These are phyloP conservation scores for Cinara cedri DNA, from an alignment of 2,888 invertebrate species.

Conservation along the genomic window DNA sequence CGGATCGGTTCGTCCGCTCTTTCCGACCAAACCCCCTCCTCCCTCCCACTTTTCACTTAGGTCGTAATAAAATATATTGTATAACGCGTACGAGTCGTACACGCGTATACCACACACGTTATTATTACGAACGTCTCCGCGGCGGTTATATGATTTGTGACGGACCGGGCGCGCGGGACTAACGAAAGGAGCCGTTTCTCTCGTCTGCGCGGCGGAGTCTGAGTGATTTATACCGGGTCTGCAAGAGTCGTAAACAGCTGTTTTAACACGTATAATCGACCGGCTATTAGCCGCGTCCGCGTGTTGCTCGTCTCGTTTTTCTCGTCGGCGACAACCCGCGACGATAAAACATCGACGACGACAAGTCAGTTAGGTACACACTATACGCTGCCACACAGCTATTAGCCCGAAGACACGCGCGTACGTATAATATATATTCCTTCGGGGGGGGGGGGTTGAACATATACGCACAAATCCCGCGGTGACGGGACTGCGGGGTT, in stretches of 20 bases:
- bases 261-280: constrained; percentile 50
- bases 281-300: constrained; percentile 24
- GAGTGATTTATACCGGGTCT: constrained; percentile 30
- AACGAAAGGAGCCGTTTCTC: neutral
- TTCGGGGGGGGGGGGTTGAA: neutral
- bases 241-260: constrained; percentile 41
- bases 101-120: neutral
- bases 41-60: neutral
- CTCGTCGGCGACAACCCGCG: constrained; percentile 19
- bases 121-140: neutral
- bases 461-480: constrained; percentile 16
- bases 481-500: constrained; percentile 2
- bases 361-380: constrained; percentile 22
- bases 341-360: constrained; percentile 46
- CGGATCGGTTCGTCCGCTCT: constrained; percentile 16
- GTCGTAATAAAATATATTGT: too few species aligned
- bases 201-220: constrained; percentile 11
- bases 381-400: neutral
- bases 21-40: neutral
- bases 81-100: too few species aligned
- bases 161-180: neutral
- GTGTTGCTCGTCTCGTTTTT: constrained; percentile 42
- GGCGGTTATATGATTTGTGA: constrained; percentile 39
- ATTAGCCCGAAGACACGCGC: neutral
- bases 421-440: constrained; percentile 7